A percentile compares a stretch with the other conserved stretches of the same genome.
Conservation (phyloP, 2,797 vertebrate genomes). For the Heterohyrax brucei region DNA sequence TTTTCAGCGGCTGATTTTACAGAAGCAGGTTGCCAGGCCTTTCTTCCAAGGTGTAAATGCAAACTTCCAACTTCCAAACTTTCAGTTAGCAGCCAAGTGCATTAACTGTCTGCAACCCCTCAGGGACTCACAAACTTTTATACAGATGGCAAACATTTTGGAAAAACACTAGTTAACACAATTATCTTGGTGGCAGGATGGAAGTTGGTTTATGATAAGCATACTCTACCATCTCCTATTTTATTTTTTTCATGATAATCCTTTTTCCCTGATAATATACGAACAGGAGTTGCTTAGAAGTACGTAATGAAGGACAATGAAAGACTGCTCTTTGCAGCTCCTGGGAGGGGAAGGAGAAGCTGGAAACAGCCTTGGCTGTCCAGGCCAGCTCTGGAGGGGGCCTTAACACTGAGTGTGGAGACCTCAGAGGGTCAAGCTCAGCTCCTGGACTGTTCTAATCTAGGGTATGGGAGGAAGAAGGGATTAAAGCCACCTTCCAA, state of each 20-base stretch:
- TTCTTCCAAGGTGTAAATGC: no score
- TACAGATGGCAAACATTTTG: neutral
- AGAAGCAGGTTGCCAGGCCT: no score
- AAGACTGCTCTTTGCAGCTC: neutral
- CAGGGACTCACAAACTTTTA: no score
- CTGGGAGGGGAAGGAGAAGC: neutral
- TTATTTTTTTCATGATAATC: neutral
- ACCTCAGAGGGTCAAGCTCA: neutral
- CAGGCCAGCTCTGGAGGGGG: neutral
- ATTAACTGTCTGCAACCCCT: no score
- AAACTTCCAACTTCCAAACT: no score
- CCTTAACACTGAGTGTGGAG: neutral
- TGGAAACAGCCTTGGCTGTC: neutral
- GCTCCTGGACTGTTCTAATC: neutral
- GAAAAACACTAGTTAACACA: neutral
- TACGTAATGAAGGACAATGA: neutral
- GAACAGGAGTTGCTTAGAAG: neutral
- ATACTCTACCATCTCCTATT: neutral
- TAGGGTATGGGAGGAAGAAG: neutral
- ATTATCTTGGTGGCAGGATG: neutral
- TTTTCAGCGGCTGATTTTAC: no score
- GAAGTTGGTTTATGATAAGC: neutral
- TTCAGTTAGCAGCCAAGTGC: no score
- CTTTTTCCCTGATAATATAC: neutral
- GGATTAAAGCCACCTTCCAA: neutral